These are phyloP conservation scores for Lemur catta DNA, from an alignment of 2,797 vertebrate genomes.

Conservation along the genomic window DNA sequence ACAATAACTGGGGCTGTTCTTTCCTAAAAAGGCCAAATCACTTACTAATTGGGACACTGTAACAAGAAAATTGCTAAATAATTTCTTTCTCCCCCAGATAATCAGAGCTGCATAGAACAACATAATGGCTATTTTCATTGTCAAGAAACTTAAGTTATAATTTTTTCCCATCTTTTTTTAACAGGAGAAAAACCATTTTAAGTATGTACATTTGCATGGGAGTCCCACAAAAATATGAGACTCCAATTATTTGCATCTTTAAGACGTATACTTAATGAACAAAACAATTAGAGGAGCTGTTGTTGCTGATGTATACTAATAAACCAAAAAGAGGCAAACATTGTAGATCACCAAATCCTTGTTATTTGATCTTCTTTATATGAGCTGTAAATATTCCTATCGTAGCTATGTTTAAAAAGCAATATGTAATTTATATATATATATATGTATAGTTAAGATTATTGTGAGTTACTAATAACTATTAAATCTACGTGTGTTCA, in stretches of 20 bases:
- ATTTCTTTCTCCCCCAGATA: background rate
- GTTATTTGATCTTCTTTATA: background rate
- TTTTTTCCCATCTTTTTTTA: background rate
- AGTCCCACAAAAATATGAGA: background rate
- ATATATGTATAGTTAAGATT: background rate
- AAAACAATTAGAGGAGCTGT: background rate
- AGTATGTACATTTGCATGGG: background rate
- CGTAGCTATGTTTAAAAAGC: background rate
- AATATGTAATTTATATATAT: background rate
- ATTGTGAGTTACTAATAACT: background rate
- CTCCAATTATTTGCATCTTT: background rate
- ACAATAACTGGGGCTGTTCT: background rate
- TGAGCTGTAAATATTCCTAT: background rate
- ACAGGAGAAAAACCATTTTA: background rate
- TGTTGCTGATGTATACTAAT: background rate
- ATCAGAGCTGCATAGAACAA: background rate
- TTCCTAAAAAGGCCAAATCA: slow-evolving; percentile 29
- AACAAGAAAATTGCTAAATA: slow-evolving; percentile 13
- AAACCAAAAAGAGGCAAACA: slow-evolving; percentile 17
- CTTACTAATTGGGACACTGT: background rate
- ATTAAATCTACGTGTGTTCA: background rate
- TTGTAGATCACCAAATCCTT: background rate
- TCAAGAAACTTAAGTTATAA: background rate
- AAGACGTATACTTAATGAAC: background rate
- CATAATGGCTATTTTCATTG: background rate